Evolutionary conservation across 2,797 vertebrate genomes (phyloP).

Genomic region (Malacoctenus gilli): DNA sequence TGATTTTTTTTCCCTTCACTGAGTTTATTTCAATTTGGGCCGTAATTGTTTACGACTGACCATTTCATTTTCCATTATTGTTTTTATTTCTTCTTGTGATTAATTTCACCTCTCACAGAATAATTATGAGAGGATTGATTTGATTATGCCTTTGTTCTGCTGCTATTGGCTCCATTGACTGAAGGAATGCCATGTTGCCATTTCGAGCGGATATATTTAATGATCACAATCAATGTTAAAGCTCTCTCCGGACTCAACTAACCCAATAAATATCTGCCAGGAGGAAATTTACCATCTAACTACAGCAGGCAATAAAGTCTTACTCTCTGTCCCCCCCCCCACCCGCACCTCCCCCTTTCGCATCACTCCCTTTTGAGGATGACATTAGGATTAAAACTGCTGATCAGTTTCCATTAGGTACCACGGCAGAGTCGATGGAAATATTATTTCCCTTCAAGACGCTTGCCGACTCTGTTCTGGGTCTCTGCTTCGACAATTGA

Average conservation of each 20-base stretch:
- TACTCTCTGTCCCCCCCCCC: slow-evolving; percentile 50
- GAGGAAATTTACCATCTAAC: slow-evolving; percentile 85
- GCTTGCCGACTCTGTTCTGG: slow-evolving; percentile 45
- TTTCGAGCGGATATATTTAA: slow-evolving; percentile 86
- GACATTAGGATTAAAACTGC: slow-evolving; percentile 82
- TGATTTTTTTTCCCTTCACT: slow-evolving; percentile 61
- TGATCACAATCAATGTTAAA: slow-evolving; percentile 87
- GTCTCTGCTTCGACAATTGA: slow-evolving; percentile 30
- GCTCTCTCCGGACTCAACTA: slow-evolving; percentile 83
- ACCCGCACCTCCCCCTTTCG: slow-evolving; percentile 29
- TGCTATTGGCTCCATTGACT: slow-evolving; percentile 78
- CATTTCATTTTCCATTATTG: slow-evolving; percentile 81
- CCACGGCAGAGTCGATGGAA: slow-evolving; percentile 77
- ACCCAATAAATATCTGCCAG: slow-evolving; percentile 86
- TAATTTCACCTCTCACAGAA: slow-evolving; percentile 81
- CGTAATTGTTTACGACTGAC: slow-evolving; percentile 76
- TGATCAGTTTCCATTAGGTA: slow-evolving; percentile 86
- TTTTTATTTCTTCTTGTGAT: slow-evolving; percentile 81
- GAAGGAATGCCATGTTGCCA: slow-evolving; percentile 82
- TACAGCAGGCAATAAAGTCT: slow-evolving; percentile 81
- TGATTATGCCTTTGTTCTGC: slow-evolving; percentile 79
- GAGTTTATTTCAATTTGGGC: slow-evolving; percentile 74
- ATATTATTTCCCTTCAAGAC: slow-evolving; percentile 73
- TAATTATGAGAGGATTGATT: slow-evolving; percentile 84
- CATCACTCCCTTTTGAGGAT: slow-evolving; percentile 68